Conservation (phyloP, 2,797 vertebrate species). For the Acanthiza pusilla region DNA sequence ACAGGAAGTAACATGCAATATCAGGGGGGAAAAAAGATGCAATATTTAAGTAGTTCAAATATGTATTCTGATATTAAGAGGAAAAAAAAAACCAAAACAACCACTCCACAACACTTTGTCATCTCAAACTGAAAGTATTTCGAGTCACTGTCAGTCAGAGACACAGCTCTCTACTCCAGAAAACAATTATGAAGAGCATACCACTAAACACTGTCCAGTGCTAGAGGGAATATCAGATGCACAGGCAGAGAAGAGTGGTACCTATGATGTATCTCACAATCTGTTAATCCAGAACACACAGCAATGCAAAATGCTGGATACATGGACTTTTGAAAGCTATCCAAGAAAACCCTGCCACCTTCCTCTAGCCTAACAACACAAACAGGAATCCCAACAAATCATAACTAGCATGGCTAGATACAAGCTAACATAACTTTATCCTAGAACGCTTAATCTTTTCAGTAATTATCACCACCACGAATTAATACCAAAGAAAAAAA, state of each 20-base stretch:
- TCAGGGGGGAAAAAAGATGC: background rate
- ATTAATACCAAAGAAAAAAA: background rate
- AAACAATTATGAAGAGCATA: background rate
- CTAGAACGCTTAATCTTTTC: background rate
- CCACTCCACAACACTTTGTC: background rate
- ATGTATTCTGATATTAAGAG: background rate
- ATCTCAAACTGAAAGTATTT: background rate
- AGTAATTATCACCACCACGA: background rate
- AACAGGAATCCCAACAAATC: background rate
- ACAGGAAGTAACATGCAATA: background rate
- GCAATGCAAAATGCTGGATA: background rate
- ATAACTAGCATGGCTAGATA: background rate
- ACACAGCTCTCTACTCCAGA: background rate
- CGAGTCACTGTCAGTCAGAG: background rate
- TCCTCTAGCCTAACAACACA: background rate
- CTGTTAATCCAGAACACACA: background rate
- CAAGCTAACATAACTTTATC: background rate
- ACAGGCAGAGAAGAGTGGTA: background rate
- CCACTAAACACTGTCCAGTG: background rate
- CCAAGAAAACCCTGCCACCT: background rate
- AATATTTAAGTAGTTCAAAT: background rate
- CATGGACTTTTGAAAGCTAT: background rate
- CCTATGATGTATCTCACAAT: background rate
- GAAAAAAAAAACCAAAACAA: background rate
- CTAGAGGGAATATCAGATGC: background rate